Evolutionary conservation across 2,797 vertebrate species (phyloP), one percentile per base, ranked within the genome.

Genomic region (Lutra lutra): DNA sequence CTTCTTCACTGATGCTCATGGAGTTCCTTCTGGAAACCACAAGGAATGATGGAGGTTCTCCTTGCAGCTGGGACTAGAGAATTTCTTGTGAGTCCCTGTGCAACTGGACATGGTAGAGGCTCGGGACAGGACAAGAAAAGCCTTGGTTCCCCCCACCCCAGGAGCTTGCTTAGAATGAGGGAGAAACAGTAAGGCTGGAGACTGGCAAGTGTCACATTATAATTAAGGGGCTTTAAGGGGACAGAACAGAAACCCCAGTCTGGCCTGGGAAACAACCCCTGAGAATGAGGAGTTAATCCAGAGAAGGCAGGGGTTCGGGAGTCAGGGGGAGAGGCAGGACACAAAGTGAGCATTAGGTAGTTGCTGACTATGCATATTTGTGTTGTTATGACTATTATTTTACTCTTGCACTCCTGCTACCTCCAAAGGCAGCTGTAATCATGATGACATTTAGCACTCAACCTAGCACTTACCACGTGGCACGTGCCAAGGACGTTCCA

Each of bases 71-170:
- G 64, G 54, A 11, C 46, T 64, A 14, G 56, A 51, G 80, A 94
- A 18, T 84, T 85, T n/a, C 38, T 43, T 79, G 60, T 20, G 21
- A 25, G 54, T 35, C 10, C 23, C 23, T 38, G 29, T 35, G 17
- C 3, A 27, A 17, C 77, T 70, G 17, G 60, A n/a, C 0, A 25
- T 58, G 12, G 35, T 7, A 35, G 56, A 88, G 54, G 12, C 60
- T 21, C 8, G 23, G 27, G 8, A 40, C 29, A 29, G 0, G 13
- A 60, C 20, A 17, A 14, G 35, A 43, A 66, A 51, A 40, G 14
- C 11, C 15, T 9, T 40, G 25, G 43, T 17, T 11, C n/a, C 38
- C 4, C 43, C 3, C 0, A 29, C 12, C 38, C 27, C 10, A 2
- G 54, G 43, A 87, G 32, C 60, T 75, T 48, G 14, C 54, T 29